Evolutionary conservation across 2,113 vertebrate species (phyloP).

Genomic region (Furnarius figulus): DNA sequence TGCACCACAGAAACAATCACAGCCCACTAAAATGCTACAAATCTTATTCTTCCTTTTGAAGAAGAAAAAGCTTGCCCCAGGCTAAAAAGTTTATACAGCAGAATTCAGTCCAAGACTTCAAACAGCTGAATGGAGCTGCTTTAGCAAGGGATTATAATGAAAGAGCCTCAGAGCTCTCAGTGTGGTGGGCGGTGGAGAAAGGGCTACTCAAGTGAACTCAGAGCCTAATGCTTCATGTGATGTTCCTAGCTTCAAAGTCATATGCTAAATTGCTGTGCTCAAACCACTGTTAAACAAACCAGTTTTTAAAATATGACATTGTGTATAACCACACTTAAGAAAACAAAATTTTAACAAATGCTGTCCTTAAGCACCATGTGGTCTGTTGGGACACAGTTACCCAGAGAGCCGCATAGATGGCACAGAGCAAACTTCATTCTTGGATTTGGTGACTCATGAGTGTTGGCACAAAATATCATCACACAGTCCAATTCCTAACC

Average conservation of each 20-base stretch:
- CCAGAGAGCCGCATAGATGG: background rate
- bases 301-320: background rate
- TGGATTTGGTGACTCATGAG: background rate
- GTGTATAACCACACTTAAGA: background rate
- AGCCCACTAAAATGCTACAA: background rate
- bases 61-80: background rate
- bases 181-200: background rate
- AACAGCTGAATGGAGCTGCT: slow-evolving; percentile 25
- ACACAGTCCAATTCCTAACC: background rate
- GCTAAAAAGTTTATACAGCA: background rate
- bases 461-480: background rate
- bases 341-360: slow-evolving; percentile 18
- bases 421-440: background rate
- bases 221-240: background rate
- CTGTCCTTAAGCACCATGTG: background rate
- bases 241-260: background rate
- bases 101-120: slow-evolving; percentile 20
- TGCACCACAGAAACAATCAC: background rate
- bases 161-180: background rate
- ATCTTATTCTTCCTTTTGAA: background rate
- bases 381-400: background rate
- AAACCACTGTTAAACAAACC: background rate
- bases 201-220: background rate
- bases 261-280: background rate
- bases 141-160: slow-evolving; percentile 6